Evolutionary conservation across 2,888 invertebrate species (phyloP).

Genomic region (Pterostichus madidus): DNA sequence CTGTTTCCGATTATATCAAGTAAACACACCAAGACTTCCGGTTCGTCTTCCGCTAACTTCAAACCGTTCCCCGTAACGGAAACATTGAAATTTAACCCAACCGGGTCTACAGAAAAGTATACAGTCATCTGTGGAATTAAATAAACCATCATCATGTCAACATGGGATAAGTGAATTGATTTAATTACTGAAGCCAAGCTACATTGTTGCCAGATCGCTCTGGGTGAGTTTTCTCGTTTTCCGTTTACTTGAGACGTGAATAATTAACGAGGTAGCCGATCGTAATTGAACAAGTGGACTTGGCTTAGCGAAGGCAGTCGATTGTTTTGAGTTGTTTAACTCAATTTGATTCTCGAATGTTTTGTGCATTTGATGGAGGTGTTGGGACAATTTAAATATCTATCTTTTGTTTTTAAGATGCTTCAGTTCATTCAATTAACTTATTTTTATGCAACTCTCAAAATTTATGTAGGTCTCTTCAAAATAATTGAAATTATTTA

Average conservation of each 20-base stretch:
- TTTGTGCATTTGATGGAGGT: conserved; percentile 16
- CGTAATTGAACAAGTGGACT: conserved; percentile 46
- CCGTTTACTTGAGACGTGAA: conserved; percentile 47
- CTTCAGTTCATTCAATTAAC: too few relatives aligned
- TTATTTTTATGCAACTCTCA: too few relatives aligned
- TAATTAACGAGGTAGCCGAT: conserved; percentile 28
- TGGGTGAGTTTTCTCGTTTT: conserved; percentile 25
- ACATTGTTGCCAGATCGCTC: conserved; percentile 32
- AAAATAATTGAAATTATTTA: too few relatives aligned
- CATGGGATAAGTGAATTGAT: conserved; percentile 51
- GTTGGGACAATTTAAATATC: background rate
- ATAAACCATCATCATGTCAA: conserved; percentile 62
- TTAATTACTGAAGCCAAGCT: conserved; percentile 45
- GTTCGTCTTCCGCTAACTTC: background rate
- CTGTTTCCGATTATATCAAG: background rate
- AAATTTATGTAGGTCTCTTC: too few relatives aligned
- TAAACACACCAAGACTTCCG: background rate
- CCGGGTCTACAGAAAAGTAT: background rate
- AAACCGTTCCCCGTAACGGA: background rate
- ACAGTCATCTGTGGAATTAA: conserved; percentile 50
- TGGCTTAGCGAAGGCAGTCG: background rate
- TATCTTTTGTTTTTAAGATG: too few relatives aligned
- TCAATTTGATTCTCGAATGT: conserved; percentile 9
- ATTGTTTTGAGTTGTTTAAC: conserved; percentile 45
- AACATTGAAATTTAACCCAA: conserved; percentile 13